Base-by-base conservation (phyloP, 2,888 invertebrate species). In the Drosophila subquinaria region DNA sequence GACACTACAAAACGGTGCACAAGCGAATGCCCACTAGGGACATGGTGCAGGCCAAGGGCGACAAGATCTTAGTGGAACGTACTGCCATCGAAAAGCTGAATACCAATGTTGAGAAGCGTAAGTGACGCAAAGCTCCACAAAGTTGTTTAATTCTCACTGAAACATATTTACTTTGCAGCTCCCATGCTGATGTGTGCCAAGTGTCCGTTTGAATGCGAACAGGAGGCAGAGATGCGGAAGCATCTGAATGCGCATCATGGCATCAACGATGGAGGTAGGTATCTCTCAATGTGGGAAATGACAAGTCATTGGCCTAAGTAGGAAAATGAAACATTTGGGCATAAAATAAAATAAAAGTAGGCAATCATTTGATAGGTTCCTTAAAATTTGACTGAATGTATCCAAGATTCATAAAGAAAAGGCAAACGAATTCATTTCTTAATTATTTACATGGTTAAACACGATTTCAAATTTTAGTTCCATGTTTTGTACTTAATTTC, bases 1-100 rank as follows among this genome's bases (percentile, higher is more conserved):
- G 90, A 4, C 91, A 91, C 35, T 91, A 91, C 40, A 86, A 83
- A 56, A 90, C 91, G 4, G 90, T 91, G 27, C 91, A 91, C 52
- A 92, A 91, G 55, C 77, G 76, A 17, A 81, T 91, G 75, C 91
- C 91, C 4, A 87, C 90, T 0, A 67, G 91, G 4, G 92, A 91
- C 62, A 91, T 91, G 92, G 90, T 92, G 23, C 91, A 91, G 72
- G 91, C 91, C 15, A 91, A 91, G 67, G 91, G 91, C 11, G 91
- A 91, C 43, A 91, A 82, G 48, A 76, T 88, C 1, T 35, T 65
- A 20, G 85, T 83, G 2, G 80, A 84, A 35, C 78, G 80, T 3
- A 69, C 76, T 13, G 65, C 81, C 8, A 65, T 86, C 2, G 90
- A 90, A 27, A 73, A 76, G 52, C 64, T 90, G 8, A 67, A 70